phyloP scores from a whole-genome alignment of 2,888 invertebrate genomes.

The Reticulitermes lucifugus region DNA sequence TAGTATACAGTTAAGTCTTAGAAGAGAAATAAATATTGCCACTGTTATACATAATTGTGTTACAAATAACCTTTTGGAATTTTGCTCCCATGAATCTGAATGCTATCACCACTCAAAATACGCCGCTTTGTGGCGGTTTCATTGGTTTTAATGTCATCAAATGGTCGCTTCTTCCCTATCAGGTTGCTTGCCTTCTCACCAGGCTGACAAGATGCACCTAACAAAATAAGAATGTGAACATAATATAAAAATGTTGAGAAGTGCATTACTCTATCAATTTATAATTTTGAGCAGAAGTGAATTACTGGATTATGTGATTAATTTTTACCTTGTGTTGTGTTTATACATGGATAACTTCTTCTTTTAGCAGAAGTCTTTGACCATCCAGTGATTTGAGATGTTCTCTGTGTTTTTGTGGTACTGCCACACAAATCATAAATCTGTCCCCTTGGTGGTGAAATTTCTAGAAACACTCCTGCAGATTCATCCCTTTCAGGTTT shows the following conservation, averaged over 20 bases:
- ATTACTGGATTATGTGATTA: no score
- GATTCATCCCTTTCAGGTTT: neutral
- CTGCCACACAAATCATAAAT: neutral
- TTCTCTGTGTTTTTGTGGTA: neutral
- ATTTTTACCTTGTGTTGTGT: neutral
- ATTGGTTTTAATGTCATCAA: neutral
- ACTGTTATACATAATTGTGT: no score
- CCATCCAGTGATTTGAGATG: neutral
- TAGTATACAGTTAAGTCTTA: no score
- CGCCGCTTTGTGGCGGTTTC: neutral
- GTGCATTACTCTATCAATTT: no score
- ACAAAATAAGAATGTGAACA: no score
- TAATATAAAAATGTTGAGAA: no score
- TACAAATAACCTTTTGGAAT: no score
- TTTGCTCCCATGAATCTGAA: neutral
- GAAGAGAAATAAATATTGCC: no score
- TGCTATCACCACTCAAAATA: neutral
- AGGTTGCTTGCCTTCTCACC: neutral
- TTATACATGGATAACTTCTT: neutral
- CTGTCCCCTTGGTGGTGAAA: conserved; percentile 1
- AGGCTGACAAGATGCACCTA: no score
- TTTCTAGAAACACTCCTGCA: neutral
- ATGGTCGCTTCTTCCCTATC: neutral
- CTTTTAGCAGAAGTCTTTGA: conserved; percentile 17
- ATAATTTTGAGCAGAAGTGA: no score